phyloP scores from a whole-genome alignment of 2,113 vertebrate species.

The Cephalophus harveyi region DNA sequence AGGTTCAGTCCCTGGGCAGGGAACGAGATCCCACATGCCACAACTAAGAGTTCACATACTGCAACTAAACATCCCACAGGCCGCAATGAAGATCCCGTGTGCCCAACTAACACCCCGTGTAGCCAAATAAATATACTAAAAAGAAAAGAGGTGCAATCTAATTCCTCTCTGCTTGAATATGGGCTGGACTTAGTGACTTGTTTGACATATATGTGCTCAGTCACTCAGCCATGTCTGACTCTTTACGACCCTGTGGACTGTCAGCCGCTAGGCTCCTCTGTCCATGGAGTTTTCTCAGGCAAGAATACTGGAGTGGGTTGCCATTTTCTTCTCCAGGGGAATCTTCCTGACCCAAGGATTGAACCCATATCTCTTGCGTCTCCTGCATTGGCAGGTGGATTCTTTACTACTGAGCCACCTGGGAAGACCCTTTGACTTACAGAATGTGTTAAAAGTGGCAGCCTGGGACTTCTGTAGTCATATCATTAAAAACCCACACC shows the following conservation, averaged over 20 bases:
- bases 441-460: background rate
- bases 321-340: background rate
- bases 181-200: background rate
- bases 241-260: background rate
- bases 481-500: background rate
- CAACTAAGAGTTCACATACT: background rate
- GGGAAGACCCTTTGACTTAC: background rate
- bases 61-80: background rate
- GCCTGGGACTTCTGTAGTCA: background rate
- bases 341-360: background rate
- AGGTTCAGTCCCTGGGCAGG: background rate
- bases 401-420: background rate
- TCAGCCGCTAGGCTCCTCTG: background rate
- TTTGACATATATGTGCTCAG: background rate
- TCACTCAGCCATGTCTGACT: background rate
- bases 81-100: background rate
- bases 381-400: background rate
- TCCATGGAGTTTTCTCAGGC: background rate
- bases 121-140: background rate
- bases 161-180: background rate
- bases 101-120: background rate
- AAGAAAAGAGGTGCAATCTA: background rate
- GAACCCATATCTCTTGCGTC: background rate
- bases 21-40: background rate
- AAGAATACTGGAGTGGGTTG: background rate